Conservation (phyloP, 92 coral and sea anemone species). For the Epizoanthus ramosus region DNA sequence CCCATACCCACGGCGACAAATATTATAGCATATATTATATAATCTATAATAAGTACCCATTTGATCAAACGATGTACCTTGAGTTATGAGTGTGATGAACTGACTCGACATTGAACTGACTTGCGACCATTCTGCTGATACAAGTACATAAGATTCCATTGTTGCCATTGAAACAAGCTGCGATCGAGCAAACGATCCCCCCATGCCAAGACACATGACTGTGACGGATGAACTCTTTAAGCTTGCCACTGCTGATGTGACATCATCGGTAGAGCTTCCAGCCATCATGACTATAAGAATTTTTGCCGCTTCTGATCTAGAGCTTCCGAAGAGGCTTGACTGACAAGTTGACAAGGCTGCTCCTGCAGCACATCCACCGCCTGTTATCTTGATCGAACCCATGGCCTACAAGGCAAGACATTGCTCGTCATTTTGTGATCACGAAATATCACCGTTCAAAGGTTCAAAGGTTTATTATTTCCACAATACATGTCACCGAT, state of each 20-base stretch:
- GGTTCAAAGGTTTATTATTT: too few relatives aligned
- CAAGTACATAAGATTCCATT: slow-evolving; percentile 55
- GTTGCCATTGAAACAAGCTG: slow-evolving; percentile 71
- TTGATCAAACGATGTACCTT: background rate
- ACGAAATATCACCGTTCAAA: background rate
- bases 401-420: slow-evolving; percentile 5
- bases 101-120: slow-evolving; percentile 46
- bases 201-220: slow-evolving; percentile 62
- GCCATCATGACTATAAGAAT: slow-evolving; percentile 59
- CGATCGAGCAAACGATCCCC: slow-evolving; percentile 56
- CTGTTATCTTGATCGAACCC: slow-evolving; percentile 30
- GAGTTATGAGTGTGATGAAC: slow-evolving; percentile 33
- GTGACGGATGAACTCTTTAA: slow-evolving; percentile 47
- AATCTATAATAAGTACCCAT: too few relatives aligned
- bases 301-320: slow-evolving; percentile 48
- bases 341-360: slow-evolving; percentile 62
- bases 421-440: background rate
- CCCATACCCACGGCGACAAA: too few relatives aligned
- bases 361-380: slow-evolving; percentile 57
- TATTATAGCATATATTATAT: too few relatives aligned
- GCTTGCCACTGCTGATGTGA: slow-evolving; percentile 27
- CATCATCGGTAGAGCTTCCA: slow-evolving; percentile 58
- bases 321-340: slow-evolving; percentile 57
- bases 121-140: slow-evolving; percentile 52
- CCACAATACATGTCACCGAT: too few relatives aligned